Percentiles rank a stretch among this genome's conserved stretches.
Evolutionary conservation across 2,888 invertebrate species (phyloP).

Genomic region (Hirtodrosophila duncani): DNA sequence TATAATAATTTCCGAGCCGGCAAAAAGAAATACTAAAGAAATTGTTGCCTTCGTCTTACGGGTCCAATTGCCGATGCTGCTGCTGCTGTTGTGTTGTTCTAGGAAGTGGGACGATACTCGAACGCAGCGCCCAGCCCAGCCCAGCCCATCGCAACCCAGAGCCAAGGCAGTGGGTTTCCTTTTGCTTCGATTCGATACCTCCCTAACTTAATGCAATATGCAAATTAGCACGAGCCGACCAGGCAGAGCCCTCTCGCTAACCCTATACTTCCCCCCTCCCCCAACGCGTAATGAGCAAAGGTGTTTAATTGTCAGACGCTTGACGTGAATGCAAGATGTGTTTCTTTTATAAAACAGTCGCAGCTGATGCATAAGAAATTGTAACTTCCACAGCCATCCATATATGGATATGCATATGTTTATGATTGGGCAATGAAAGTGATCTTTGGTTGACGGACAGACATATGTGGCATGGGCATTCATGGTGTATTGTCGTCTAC

Average conservation of each 20-base stretch:
- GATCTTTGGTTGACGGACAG: no score
- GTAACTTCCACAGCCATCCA: no score
- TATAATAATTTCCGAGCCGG: conserved; percentile 56
- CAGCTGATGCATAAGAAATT: no score
- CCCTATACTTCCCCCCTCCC: conserved; percentile 39
- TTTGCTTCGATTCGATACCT: conserved; percentile 7
- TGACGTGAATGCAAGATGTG: no score
- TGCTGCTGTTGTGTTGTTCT: no score
- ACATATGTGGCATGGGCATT: no score
- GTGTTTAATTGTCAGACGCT: conserved; percentile 61
- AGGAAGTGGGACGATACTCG: conserved; percentile 25
- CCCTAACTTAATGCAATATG: conserved; percentile 48
- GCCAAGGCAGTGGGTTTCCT: conserved; percentile 23
- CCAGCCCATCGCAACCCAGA: conserved; percentile 4
- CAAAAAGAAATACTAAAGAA: conserved; percentile 17
- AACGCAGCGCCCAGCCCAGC: neutral
- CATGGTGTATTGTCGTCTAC: no score
- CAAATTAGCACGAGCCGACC: conserved; percentile 54
- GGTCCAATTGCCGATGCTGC: no score
- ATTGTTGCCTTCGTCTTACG: conserved; percentile 28
- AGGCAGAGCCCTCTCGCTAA: conserved; percentile 11
- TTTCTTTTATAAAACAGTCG: no score
- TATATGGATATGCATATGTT: no score
- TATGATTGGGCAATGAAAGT: no score
- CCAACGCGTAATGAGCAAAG: conserved; percentile 57